Percentiles rank a stretch among this genome's conserved stretches.
phyloP scores from a whole-genome alignment of 2,797 vertebrate genomes.

The Rhynchotus rufescens region DNA sequence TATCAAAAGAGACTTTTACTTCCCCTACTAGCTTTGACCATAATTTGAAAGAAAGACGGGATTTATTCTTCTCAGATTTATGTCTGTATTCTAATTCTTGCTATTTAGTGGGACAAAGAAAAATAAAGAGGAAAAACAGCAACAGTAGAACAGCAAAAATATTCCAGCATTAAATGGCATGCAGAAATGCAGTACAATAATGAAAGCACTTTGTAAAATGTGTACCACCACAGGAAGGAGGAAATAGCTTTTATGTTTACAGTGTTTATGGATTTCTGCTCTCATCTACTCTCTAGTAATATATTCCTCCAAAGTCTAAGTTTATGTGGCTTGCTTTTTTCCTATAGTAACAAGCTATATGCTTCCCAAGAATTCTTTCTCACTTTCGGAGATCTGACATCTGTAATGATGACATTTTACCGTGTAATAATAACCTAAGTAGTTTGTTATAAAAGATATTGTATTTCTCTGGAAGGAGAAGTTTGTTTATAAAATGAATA shows the following conservation, averaged over 20 bases:
- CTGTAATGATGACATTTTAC: background rate
- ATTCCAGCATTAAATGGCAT: constrained; percentile 26
- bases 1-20: background rate
- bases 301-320: background rate
- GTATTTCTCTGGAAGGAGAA: background rate
- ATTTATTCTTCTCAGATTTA: constrained; percentile 4
- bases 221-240: constrained; percentile 23
- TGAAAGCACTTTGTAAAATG: constrained; percentile 31
- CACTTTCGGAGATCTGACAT: background rate
- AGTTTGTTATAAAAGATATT: background rate
- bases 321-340: constrained; percentile 1
- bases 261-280: background rate
- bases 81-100: background rate
- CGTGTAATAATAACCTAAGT: background rate
- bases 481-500: background rate
- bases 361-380: background rate
- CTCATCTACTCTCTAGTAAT: background rate
- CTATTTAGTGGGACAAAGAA: background rate
- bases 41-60: background rate
- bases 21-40: background rate
- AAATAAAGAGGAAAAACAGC: background rate
- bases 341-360: background rate
- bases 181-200: constrained; percentile 1
- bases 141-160: background rate
- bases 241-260: constrained; percentile 31